Evolutionary conservation across 2,113 vertebrate species (phyloP).

Genomic region (Clarias magur): DNA sequence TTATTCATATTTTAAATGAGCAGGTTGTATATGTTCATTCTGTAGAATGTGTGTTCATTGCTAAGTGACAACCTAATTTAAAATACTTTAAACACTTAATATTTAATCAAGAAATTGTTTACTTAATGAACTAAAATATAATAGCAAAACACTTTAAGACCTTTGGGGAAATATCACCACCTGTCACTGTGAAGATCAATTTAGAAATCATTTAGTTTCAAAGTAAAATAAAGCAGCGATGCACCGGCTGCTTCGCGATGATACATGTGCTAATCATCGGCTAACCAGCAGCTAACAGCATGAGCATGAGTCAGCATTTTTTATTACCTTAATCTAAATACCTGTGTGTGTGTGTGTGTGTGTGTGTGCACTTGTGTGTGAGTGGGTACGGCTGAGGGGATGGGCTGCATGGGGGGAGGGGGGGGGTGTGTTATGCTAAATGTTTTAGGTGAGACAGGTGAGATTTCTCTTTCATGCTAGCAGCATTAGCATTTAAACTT

Average conservation of each 20-base stretch:
- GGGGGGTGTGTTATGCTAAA: neutral
- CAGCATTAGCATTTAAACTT: neutral
- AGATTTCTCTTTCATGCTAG: neutral
- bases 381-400: too few species aligned
- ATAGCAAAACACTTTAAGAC: neutral
- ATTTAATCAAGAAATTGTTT: neutral
- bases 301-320: neutral
- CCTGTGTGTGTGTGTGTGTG: neutral
- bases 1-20: neutral
- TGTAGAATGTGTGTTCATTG: neutral
- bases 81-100: neutral
- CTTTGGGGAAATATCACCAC: neutral
- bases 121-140: neutral
- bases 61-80: neutral
- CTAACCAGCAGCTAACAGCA: neutral
- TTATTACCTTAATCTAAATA: too few species aligned
- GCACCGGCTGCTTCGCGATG: neutral
- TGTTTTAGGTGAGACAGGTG: neutral
- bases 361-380: too few species aligned
- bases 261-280: neutral
- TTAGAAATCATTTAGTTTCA: neutral
- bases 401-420: too few species aligned
- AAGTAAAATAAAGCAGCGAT: neutral
- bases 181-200: neutral
- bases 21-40: neutral